Conservation (phyloP, 2,113 vertebrate genomes). For the Amphilophus citrinellus region DNA sequence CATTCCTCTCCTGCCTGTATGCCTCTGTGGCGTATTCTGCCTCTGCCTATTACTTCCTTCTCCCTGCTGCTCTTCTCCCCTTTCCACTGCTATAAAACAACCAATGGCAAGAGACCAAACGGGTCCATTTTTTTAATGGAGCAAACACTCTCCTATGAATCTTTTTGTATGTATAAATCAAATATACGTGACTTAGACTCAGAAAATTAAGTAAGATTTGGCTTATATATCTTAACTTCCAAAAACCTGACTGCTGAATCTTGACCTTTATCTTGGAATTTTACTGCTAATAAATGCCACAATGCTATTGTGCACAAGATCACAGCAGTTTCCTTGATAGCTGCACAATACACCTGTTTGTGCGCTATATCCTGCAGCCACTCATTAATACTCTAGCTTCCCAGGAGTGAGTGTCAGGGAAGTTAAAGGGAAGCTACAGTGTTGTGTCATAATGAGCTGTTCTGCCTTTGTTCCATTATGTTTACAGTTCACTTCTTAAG, state of each 20-base stretch:
- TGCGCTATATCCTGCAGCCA: background rate
- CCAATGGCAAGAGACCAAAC: conserved; percentile 42
- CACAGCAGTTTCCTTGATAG: background rate
- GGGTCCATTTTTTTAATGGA: conserved; percentile 10
- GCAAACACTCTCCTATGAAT: background rate
- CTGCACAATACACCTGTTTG: background rate
- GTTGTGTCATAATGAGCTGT: too few relatives aligned
- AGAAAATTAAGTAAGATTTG: background rate
- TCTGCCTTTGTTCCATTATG: background rate
- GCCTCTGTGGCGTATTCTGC: conserved; percentile 18
- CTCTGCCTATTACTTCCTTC: conserved; percentile 15
- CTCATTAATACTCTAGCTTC: background rate
- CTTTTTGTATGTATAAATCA: background rate
- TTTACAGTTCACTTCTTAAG: background rate
- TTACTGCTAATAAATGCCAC: background rate
- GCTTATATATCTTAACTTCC: background rate
- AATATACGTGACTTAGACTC: background rate
- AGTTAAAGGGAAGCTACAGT: background rate
- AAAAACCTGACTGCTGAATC: too few relatives aligned
- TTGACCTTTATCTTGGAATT: too few relatives aligned
- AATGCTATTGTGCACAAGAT: background rate
- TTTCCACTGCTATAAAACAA: conserved; percentile 35
- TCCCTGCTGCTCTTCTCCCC: conserved; percentile 25
- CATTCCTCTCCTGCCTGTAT: background rate
- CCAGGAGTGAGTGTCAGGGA: background rate